phyloP scores from a whole-genome alignment of 1,140 invertebrate species.

The Formica exsecta region DNA sequence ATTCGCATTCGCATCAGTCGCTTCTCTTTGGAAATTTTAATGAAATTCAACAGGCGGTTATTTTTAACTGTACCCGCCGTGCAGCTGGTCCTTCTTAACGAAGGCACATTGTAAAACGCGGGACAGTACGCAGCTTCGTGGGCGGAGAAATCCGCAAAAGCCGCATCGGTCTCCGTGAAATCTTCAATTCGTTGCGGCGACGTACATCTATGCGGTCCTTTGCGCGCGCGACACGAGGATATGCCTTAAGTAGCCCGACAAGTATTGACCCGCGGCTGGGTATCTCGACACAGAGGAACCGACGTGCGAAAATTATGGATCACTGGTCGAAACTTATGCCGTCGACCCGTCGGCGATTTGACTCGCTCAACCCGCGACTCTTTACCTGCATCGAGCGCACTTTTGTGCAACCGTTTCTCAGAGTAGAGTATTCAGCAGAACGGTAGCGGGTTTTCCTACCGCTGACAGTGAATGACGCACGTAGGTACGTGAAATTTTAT shows the following conservation, averaged over 20 bases:
- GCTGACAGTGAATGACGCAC: conserved; percentile 1
- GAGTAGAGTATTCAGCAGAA: conserved; percentile 10
- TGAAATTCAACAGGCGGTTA: conserved; percentile 65
- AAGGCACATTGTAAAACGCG: conserved; percentile 84
- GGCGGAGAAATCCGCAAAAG: conserved; percentile 85
- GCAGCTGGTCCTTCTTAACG: conserved; percentile 84
- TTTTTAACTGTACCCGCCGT: conserved; percentile 60
- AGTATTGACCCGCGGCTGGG: conserved; percentile 69
- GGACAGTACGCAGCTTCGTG: conserved; percentile 80
- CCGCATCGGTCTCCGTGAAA: conserved; percentile 85
- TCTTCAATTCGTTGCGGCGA: conserved; percentile 84
- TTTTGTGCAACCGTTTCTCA: conserved; percentile 64
- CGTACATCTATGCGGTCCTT: conserved; percentile 78
- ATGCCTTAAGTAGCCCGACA: conserved; percentile 76
- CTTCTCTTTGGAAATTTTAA: conserved; percentile 57
- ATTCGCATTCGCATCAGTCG: conserved; percentile 2
- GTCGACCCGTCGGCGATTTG: conserved; percentile 67
- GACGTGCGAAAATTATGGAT: too few relatives aligned
- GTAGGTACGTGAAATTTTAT: conserved; percentile 63
- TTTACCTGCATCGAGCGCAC: conserved; percentile 59
- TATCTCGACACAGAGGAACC: conserved; percentile 3
- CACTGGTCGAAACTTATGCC: conserved; percentile 71
- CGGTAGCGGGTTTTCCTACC: conserved; percentile 21
- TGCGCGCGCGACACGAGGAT: conserved; percentile 75
- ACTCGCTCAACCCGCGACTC: conserved; percentile 73